These are phyloP conservation scores for Danio choprae DNA, from an alignment of 2,797 vertebrate genomes.

Conservation along the genomic window DNA sequence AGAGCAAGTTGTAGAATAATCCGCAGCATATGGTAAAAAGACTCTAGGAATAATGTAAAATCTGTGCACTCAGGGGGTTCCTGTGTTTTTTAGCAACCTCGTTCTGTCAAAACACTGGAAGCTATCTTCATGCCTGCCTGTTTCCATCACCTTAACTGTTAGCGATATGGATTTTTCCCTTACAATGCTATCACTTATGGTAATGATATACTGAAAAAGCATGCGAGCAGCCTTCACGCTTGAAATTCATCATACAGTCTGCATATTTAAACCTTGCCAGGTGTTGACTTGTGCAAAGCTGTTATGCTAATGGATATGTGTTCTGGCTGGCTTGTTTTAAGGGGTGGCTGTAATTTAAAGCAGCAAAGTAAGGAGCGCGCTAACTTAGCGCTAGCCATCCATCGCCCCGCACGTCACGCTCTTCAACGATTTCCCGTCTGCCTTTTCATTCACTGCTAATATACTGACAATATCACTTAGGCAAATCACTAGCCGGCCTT, in stretches of 20 bases:
- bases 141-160: slow-evolving; percentile 45
- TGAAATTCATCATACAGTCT: slow-evolving; percentile 54
- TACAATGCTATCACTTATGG: slow-evolving; percentile 54
- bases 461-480: slow-evolving; percentile 63
- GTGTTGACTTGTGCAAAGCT: slow-evolving; percentile 62
- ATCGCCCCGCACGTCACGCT: slow-evolving; percentile 53
- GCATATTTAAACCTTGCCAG: slow-evolving; percentile 61
- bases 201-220: slow-evolving; percentile 58
- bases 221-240: slow-evolving; percentile 45
- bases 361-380: slow-evolving; percentile 47
- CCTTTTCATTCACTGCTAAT: slow-evolving; percentile 62
- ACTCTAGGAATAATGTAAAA: slow-evolving; percentile 28
- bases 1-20: background rate
- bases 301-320: slow-evolving; percentile 63
- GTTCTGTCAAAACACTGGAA: slow-evolving; percentile 15
- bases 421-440: slow-evolving; percentile 65
- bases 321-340: slow-evolving; percentile 54
- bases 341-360: slow-evolving; percentile 61
- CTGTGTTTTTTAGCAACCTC: slow-evolving; percentile 8
- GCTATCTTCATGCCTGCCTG: slow-evolving; percentile 33
- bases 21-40: slow-evolving; percentile 22
- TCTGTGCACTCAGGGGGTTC: slow-evolving; percentile 2
- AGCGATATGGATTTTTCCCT: slow-evolving; percentile 48
- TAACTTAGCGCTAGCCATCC: slow-evolving; percentile 56
- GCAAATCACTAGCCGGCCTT: slow-evolving; percentile 56